A percentile compares a stretch with the other conserved stretches of the same genome.
These are phyloP conservation scores for Cassiopea xamachana DNA, from an alignment of 30 jellyfish, hydroid and myxozoan genomes.

Conservation along the genomic window DNA sequence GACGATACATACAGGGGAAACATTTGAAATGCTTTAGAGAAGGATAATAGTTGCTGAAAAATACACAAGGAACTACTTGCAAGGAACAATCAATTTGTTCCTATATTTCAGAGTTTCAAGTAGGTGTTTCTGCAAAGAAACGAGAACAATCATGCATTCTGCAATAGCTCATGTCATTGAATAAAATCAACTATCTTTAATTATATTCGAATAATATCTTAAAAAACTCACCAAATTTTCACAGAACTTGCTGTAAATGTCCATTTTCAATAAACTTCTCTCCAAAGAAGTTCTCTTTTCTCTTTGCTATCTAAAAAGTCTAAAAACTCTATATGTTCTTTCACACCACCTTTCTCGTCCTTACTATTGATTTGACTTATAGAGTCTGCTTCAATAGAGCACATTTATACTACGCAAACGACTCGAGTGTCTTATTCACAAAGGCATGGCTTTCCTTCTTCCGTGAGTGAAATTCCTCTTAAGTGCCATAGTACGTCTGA, in stretches of 20 bases:
- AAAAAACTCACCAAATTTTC: conserved; percentile 54
- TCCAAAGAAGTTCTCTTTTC: not conserved
- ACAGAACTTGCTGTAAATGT: conserved; percentile 3
- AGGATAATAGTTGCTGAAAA: not conserved
- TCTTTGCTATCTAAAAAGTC: not conserved
- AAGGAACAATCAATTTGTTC: conserved; percentile 21
- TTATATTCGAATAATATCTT: not conserved
- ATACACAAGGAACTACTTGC: not conserved
- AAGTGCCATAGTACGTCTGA: conserved; percentile 45
- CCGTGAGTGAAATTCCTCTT: conserved; percentile 56
- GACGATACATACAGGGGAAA: too few species aligned
- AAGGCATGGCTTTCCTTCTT: conserved; percentile 71
- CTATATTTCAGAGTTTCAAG: not conserved
- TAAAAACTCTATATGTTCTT: not conserved
- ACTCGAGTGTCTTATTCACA: conserved; percentile 39
- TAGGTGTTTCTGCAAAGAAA: not conserved
- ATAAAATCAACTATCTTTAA: too few species aligned
- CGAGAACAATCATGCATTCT: not conserved
- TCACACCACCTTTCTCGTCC: not conserved
- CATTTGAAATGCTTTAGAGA: too few species aligned
- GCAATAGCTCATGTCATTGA: not conserved
- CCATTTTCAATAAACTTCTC: not conserved
- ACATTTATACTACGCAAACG: conserved; percentile 57
- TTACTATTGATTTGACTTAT: conserved; percentile 1
- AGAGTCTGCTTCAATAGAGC: conserved; percentile 1